Conservation (phyloP, 2,888 invertebrate genomes). For the Drosophila greeni region DNA sequence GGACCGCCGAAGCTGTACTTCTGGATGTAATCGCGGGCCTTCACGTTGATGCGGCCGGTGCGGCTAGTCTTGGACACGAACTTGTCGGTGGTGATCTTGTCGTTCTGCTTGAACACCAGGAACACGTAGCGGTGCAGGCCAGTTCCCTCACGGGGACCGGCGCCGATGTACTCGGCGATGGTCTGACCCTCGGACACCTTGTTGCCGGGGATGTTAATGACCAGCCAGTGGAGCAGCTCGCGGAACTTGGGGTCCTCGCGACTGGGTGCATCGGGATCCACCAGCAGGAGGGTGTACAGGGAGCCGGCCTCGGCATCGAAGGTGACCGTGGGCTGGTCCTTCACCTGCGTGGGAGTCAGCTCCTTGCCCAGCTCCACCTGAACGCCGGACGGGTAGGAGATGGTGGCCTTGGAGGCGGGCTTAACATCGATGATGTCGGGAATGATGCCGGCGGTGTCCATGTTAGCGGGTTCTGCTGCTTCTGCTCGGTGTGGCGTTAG, state of each 20-base stretch:
- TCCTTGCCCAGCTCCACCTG: conserved; percentile 83
- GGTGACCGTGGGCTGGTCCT: conserved; percentile 73
- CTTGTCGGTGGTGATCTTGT: conserved; percentile 70
- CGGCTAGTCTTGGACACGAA: conserved; percentile 69
- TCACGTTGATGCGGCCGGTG: conserved; percentile 82
- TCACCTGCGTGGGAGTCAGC: conserved; percentile 84
- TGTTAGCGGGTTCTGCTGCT: conserved; percentile 42
- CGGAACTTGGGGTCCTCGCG: conserved; percentile 87
- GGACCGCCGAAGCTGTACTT: conserved; percentile 88
- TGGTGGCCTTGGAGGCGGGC: conserved; percentile 63
- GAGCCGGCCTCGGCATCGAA: conserved; percentile 71
- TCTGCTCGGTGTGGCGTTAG: conserved; percentile 49
- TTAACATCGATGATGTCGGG: conserved; percentile 73
- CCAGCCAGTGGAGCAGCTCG: conserved; percentile 95
- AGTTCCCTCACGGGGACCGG: conserved; percentile 89
- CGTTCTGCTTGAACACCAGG: conserved; percentile 85
- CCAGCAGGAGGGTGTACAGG: conserved; percentile 76
- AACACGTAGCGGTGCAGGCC: conserved; percentile 89
- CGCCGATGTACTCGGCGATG: conserved; percentile 88
- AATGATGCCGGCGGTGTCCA: conserved; percentile 73
- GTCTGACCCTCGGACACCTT: conserved; percentile 86
- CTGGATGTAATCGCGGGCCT: conserved; percentile 85
- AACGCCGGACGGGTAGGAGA: conserved; percentile 76
- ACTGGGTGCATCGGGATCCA: conserved; percentile 93
- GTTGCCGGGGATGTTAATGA: conserved; percentile 89